Evolutionary conservation across 2,797 vertebrate genomes (phyloP).

Genomic region (Benthosema pterotum): DNA sequence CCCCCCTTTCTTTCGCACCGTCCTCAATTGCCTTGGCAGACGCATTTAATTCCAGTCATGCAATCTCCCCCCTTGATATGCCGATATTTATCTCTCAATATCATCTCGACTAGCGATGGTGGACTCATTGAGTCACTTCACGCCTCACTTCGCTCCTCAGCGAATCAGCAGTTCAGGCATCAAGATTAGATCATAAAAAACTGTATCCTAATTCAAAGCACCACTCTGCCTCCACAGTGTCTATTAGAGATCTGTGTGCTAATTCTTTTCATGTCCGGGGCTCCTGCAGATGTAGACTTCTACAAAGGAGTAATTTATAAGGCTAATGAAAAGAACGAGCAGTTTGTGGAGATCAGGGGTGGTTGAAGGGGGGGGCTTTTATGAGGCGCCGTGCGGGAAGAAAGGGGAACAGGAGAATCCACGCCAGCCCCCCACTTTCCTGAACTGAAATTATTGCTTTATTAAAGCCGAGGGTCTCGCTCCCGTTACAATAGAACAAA

Average conservation of each 20-base stretch:
- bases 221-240: constrained; percentile 68
- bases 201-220: constrained; percentile 82
- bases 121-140: constrained; percentile 80
- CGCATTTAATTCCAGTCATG: constrained; percentile 78
- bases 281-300: constrained; percentile 77
- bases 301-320: constrained; percentile 85
- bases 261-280: constrained; percentile 84
- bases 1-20: constrained; percentile 60
- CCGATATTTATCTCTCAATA: constrained; percentile 79
- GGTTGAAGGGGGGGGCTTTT: constrained; percentile 73
- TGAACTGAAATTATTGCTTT: constrained; percentile 78
- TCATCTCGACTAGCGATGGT: constrained; percentile 81
- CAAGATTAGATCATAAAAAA: constrained; percentile 83
- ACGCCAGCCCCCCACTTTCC: constrained; percentile 61
- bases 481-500: constrained; percentile 72
- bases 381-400: constrained; percentile 69
- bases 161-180: constrained; percentile 75
- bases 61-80: constrained; percentile 75
- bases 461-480: constrained; percentile 71
- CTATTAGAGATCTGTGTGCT: constrained; percentile 81
- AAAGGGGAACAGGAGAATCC: constrained; percentile 76
- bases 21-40: constrained; percentile 75
- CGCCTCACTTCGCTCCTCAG: constrained; percentile 72
- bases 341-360: constrained; percentile 80
- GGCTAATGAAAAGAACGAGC: constrained; percentile 85